Percentiles rank a stretch among this genome's conserved stretches.
phyloP scores from a whole-genome alignment of 2,113 vertebrate genomes.

The Pimephales promelas region DNA sequence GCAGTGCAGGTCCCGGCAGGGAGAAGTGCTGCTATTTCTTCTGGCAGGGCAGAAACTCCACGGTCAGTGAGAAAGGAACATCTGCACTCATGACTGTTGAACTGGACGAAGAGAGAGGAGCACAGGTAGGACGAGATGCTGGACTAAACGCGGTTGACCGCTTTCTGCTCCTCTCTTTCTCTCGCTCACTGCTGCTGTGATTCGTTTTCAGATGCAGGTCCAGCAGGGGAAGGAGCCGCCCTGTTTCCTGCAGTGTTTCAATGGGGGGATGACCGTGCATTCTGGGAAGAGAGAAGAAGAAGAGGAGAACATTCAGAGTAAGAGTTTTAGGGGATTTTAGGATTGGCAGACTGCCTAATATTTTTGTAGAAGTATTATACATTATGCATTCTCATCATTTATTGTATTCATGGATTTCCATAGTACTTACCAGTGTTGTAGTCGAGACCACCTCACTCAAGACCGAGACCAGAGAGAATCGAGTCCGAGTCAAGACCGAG shows the following conservation, averaged over 20 bases:
- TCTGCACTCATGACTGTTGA: constrained; percentile 97
- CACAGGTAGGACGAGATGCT: constrained; percentile 80
- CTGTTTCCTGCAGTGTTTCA: constrained; percentile 96
- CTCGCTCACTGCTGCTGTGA: background rate
- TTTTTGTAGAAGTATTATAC: background rate
- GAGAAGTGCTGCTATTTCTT: constrained; percentile 98
- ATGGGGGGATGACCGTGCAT: constrained; percentile 95
- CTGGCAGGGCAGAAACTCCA: constrained; percentile 95
- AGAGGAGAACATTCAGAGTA: constrained; percentile 94
- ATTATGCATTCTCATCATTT: background rate
- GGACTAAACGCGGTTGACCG: background rate
- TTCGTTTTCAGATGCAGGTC: constrained; percentile 85
- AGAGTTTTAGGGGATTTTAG: background rate
- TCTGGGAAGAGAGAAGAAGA: constrained; percentile 94
- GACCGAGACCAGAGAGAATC: too few relatives aligned
- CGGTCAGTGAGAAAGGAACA: constrained; percentile 94
- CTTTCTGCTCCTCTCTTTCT: background rate
- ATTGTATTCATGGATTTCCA: too few relatives aligned
- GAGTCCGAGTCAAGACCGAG: too few relatives aligned
- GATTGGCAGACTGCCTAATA: background rate
- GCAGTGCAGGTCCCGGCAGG: constrained; percentile 82
- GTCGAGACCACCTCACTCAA: too few relatives aligned
- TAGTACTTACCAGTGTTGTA: too few relatives aligned
- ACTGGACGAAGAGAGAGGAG: constrained; percentile 92
- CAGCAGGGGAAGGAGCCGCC: constrained; percentile 96